Conservation (phyloP, 2,888 invertebrate species). For the Drosophila acutilabella region DNA sequence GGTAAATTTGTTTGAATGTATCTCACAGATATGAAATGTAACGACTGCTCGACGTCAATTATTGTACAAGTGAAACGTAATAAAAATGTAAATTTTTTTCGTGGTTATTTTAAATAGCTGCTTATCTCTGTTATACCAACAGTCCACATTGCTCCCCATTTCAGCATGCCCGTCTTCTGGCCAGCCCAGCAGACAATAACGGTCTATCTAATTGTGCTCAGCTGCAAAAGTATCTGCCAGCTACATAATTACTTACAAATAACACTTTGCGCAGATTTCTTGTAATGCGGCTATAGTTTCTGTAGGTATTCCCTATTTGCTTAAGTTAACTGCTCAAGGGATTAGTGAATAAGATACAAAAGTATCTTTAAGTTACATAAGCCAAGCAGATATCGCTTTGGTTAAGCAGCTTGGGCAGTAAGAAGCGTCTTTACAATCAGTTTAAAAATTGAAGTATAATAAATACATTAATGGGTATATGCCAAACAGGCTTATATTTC, state of each 20-base stretch:
- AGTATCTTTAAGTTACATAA: conserved; percentile 51
- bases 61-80: conserved; percentile 73
- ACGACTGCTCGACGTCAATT: conserved; percentile 54
- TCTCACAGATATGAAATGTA: conserved; percentile 61
- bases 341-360: conserved; percentile 28
- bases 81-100: conserved; percentile 76
- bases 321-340: conserved; percentile 1
- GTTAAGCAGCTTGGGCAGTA: neutral
- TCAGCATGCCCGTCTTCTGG: neutral
- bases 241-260: conserved; percentile 39
- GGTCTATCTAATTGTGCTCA: conserved; percentile 6
- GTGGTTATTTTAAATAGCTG: conserved; percentile 44
- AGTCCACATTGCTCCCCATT: neutral
- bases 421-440: too few relatives aligned
- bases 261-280: conserved; percentile 5
- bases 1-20: conserved; percentile 55
- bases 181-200: too few relatives aligned
- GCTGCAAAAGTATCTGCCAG: conserved; percentile 52
- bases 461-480: too few relatives aligned
- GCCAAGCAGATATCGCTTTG: neutral
- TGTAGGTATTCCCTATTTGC: conserved; percentile 20
- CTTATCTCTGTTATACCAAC: conserved; percentile 42
- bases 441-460: too few relatives aligned
- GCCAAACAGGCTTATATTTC: too few relatives aligned
- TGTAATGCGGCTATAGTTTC: conserved; percentile 5